Conservation (phyloP, 2,113 vertebrate species). For the Rhinolophus ferrumequinum region DNA sequence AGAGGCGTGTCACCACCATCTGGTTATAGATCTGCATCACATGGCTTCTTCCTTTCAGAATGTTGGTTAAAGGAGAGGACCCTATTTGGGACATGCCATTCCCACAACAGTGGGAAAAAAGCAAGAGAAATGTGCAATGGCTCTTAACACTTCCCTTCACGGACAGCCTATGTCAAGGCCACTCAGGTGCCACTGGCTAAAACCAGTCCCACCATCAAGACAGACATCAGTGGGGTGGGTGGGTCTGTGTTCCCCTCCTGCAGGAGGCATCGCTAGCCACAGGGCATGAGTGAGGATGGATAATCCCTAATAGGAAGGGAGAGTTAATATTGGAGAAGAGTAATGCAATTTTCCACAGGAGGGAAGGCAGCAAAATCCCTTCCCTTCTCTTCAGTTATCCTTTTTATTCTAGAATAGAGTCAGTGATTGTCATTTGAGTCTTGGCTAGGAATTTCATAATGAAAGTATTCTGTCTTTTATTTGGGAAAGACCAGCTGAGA, state of each 20-base stretch:
- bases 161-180: background rate
- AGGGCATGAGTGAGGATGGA: background rate
- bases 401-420: background rate
- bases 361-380: background rate
- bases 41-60: background rate
- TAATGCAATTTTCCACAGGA: too few species aligned
- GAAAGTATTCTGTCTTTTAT: background rate
- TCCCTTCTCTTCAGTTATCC: background rate
- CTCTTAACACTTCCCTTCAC: background rate
- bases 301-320: background rate
- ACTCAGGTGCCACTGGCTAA: background rate
- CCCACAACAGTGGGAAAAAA: too few species aligned
- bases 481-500: background rate
- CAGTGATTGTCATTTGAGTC: background rate
- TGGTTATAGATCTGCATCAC: background rate
- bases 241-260: background rate
- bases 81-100: background rate
- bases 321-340: background rate
- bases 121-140: background rate
- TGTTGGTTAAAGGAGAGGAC: background rate
- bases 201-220: background rate
- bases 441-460: background rate
- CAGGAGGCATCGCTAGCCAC: rapidly evolving
- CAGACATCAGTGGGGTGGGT: rapidly evolving
- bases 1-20: rapidly evolving